Evolutionary conservation across 2,797 vertebrate genomes (phyloP).

Genomic region (Gymnocypris eckloni): DNA sequence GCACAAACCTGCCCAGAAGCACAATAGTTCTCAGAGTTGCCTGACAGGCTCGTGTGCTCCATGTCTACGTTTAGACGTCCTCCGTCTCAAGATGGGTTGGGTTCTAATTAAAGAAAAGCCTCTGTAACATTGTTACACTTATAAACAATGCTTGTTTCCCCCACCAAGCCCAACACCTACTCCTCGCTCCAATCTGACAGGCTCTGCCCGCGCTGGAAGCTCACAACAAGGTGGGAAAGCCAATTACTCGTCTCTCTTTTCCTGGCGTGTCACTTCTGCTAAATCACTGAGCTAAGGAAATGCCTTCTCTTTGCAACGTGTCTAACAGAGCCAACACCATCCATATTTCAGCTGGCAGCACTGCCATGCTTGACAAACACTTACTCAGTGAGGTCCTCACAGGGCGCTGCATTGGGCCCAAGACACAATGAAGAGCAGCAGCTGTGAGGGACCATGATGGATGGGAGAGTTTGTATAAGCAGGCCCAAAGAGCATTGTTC

Average conservation of each 20-base stretch:
- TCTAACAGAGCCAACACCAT: slow-evolving; percentile 26
- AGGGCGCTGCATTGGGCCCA: slow-evolving; percentile 18
- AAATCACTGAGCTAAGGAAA: slow-evolving; percentile 50
- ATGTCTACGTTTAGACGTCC: slow-evolving; percentile 9
- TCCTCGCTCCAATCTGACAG: slow-evolving; percentile 41
- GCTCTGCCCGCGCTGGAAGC: slow-evolving; percentile 39
- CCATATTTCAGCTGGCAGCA: slow-evolving; percentile 48
- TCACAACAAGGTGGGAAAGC: slow-evolving; percentile 60
- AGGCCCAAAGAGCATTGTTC: slow-evolving; percentile 48
- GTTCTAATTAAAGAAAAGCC: slow-evolving; percentile 47
- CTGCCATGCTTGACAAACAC: slow-evolving; percentile 40
- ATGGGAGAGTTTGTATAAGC: slow-evolving; percentile 47
- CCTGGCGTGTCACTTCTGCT: slow-evolving; percentile 55
- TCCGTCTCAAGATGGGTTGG: neutral
- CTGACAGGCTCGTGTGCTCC: slow-evolving; percentile 14
- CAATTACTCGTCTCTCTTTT: slow-evolving; percentile 62
- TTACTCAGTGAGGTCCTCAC: slow-evolving; percentile 37
- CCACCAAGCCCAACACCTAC: slow-evolving; percentile 32
- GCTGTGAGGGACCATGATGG: slow-evolving; percentile 34
- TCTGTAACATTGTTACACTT: slow-evolving; percentile 4
- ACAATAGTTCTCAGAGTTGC: neutral
- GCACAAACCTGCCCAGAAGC: slow-evolving; percentile 49
- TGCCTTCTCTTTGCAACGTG: slow-evolving; percentile 40
- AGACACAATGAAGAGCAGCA: slow-evolving; percentile 49
- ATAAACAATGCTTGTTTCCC: slow-evolving; percentile 48